Conservation (phyloP, 2,797 vertebrate genomes). For the Neosalanx taihuensis region DNA sequence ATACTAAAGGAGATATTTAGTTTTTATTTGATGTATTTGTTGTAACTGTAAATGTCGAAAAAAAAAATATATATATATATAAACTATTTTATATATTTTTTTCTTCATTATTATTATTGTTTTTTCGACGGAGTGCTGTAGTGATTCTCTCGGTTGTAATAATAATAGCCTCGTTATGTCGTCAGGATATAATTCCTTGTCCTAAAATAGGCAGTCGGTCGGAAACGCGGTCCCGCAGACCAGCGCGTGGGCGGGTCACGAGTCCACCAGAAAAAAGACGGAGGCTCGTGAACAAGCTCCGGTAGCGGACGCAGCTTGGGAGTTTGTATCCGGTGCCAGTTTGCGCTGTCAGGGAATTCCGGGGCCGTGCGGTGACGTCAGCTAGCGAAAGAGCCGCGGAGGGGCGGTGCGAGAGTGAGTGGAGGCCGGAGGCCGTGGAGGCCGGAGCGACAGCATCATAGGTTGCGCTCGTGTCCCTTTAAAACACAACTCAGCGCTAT, state of each 20-base stretch:
- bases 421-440: background rate
- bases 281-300: conserved; percentile 16
- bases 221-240: conserved; percentile 44
- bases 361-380: conserved; percentile 69
- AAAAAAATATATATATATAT: conserved; percentile 5
- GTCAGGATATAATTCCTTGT: conserved; percentile 38
- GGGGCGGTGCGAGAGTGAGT: conserved; percentile 19
- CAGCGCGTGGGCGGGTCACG: conserved; percentile 49
- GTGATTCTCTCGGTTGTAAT: background rate
- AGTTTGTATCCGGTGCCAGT: conserved; percentile 42
- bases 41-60: conserved; percentile 3
- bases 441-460: conserved; percentile 13
- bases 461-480: conserved; percentile 63
- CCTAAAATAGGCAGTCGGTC: conserved; percentile 52
- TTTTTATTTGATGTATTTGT: conserved; percentile 15
- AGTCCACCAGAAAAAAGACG: conserved; percentile 28
- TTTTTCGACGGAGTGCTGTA: background rate
- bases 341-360: conserved; percentile 78
- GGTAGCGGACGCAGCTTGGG: conserved; percentile 25
- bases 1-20: background rate
- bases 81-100: too few relatives aligned
- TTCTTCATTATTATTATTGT: too few relatives aligned
- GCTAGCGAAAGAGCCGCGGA: conserved; percentile 1
- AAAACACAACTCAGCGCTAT: conserved; percentile 64
- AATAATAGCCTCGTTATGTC: conserved; percentile 14